Evolutionary conservation across 2,797 vertebrate genomes (phyloP).

Genomic region (Ispidina lecontei): DNA sequence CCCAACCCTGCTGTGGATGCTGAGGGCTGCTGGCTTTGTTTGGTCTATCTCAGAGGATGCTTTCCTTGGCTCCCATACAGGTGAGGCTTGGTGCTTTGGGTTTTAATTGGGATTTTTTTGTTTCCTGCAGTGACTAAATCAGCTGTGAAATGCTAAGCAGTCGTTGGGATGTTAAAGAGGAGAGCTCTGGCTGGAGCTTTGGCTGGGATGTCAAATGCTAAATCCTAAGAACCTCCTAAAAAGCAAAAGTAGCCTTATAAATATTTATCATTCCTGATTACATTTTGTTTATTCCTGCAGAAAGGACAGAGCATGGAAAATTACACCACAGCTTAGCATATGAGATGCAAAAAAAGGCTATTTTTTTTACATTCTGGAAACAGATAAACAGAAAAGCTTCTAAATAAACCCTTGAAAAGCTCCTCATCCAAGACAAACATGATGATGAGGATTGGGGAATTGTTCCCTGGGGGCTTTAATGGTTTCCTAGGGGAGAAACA

Average conservation of each 20-base stretch:
- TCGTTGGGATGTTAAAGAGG: not conserved
- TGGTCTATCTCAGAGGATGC: slow-evolving; percentile 37
- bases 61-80: slow-evolving; percentile 58
- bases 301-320: slow-evolving; percentile 57
- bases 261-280: slow-evolving; percentile 68
- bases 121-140: slow-evolving; percentile 1
- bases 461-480: slow-evolving; percentile 47
- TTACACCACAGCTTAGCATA: slow-evolving; percentile 40
- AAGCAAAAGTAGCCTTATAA: slow-evolving; percentile 64
- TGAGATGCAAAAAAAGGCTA: not conserved
- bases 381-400: slow-evolving; percentile 64
- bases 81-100: not conserved
- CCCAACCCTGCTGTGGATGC: not conserved
- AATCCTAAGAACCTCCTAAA: slow-evolving; percentile 54
- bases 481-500: slow-evolving; percentile 40
- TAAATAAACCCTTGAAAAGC: slow-evolving; percentile 52
- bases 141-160: slow-evolving; percentile 3
- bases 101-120: not conserved
- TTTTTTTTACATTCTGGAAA: slow-evolving; percentile 30
- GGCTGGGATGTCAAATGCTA: slow-evolving; percentile 52
- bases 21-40: not conserved
- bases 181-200: slow-evolving; percentile 23
- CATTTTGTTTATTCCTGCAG: slow-evolving; percentile 62
- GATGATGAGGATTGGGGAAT: slow-evolving; percentile 42
- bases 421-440: slow-evolving; percentile 66